phyloP scores from a whole-genome alignment of 1,140 invertebrate species.

The Arctopsyche grandis region DNA sequence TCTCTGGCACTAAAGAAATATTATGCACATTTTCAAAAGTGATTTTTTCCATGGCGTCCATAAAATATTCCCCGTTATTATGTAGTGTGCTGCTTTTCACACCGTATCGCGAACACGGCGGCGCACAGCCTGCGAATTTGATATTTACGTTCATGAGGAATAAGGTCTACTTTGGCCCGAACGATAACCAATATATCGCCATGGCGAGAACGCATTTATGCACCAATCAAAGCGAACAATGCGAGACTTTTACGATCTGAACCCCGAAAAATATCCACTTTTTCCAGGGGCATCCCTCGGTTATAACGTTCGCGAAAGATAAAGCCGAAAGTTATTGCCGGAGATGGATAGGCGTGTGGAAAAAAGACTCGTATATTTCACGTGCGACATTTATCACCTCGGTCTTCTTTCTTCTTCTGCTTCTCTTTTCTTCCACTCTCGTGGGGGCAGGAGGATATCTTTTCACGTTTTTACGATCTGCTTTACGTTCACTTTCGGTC shows the following conservation, averaged over 20 bases:
- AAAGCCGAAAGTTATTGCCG: constrained; percentile 36
- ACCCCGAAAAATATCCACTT: neutral
- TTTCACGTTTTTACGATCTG: constrained; percentile 34
- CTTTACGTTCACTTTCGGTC: constrained; percentile 31
- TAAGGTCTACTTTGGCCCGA: neutral
- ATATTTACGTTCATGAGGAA: neutral
- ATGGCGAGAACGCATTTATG: neutral
- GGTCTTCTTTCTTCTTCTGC: constrained; percentile 20
- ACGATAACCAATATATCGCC: neutral
- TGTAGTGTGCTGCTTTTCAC: constrained; percentile 25
- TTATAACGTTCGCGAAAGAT: constrained; percentile 24
- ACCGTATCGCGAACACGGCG: neutral
- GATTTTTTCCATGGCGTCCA: constrained; percentile 23
- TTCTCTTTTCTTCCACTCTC: neutral
- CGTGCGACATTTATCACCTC: constrained; percentile 24
- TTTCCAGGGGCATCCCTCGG: neutral
- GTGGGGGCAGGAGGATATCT: neutral
- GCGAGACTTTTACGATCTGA: constrained; percentile 15
- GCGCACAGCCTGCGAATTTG: neutral
- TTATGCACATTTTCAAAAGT: constrained; percentile 4
- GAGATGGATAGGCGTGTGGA: constrained; percentile 26
- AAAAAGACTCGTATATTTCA: constrained; percentile 31
- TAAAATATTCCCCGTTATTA: constrained; percentile 38
- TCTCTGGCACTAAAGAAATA: neutral
- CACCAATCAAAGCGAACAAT: constrained; percentile 25